Conservation (phyloP, 2,113 vertebrate genomes). For the Pristiophorus japonicus region DNA sequence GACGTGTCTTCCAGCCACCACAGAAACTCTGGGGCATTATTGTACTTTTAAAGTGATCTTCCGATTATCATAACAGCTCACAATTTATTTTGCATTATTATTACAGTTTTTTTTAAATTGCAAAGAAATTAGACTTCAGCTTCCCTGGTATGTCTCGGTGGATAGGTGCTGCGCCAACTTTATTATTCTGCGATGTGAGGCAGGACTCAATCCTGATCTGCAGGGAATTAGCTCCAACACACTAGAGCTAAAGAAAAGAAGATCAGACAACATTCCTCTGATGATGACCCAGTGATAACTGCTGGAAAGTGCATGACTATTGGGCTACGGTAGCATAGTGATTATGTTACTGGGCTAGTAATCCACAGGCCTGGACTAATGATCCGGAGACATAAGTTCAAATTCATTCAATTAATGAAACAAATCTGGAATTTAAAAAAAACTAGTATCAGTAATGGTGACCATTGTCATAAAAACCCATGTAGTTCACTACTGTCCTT, state of each 20-base stretch:
- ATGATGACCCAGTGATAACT: background rate
- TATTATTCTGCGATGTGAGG: background rate
- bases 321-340: no score
- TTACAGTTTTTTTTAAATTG: background rate
- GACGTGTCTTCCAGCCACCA: background rate
- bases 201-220: background rate
- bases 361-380: no score
- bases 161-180: background rate
- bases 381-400: no score
- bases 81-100: background rate
- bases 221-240: background rate
- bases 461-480: no score
- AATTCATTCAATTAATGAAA: no score
- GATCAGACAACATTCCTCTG: background rate
- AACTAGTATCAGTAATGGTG: no score
- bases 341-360: no score
- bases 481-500: no score
- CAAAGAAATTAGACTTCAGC: background rate
- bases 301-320: background rate
- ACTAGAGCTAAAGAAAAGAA: background rate
- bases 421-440: no score
- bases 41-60: background rate
- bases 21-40: background rate
- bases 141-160: background rate
- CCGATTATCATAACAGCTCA: background rate